A percentile compares a stretch with the other conserved stretches of the same genome.
These are phyloP conservation scores for Phainopepla nitens DNA, from an alignment of 2,113 vertebrate genomes.

Conservation along the genomic window DNA sequence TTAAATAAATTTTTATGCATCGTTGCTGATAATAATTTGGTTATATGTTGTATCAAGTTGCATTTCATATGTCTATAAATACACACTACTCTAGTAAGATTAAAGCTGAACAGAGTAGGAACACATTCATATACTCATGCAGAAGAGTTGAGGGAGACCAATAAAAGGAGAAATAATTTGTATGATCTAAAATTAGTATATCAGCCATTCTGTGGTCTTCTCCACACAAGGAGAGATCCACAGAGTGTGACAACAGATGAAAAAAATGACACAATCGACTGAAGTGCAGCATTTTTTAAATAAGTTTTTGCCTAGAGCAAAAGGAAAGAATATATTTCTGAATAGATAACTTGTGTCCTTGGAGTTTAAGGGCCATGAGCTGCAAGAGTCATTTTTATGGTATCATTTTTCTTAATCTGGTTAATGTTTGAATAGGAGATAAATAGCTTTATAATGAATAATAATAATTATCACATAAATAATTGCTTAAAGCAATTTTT, in stretches of 20 bases:
- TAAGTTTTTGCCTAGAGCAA: background rate
- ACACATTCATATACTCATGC: background rate
- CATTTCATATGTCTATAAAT: background rate
- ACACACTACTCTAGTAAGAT: background rate
- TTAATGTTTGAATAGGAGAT: conserved; percentile 40
- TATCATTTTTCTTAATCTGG: conserved; percentile 23
- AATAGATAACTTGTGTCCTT: background rate
- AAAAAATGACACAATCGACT: background rate
- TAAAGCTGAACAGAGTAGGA: background rate
- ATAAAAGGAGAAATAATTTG: background rate
- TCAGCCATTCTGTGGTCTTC: background rate
- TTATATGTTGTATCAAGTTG: background rate
- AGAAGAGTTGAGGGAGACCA: background rate
- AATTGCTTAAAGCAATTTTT: conserved; percentile 54
- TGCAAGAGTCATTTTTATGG: background rate
- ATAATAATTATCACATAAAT: conserved; percentile 52
- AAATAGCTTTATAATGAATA: conserved; percentile 52
- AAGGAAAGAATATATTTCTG: background rate
- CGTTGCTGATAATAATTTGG: background rate
- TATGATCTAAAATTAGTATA: background rate
- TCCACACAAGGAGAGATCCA: background rate
- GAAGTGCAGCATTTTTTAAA: background rate
- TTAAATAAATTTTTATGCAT: background rate
- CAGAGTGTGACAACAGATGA: background rate
- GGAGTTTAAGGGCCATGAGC: background rate